These are phyloP conservation scores for Anas platyrhynchos DNA, from an alignment of 2,113 vertebrate genomes.

Conservation along the genomic window DNA sequence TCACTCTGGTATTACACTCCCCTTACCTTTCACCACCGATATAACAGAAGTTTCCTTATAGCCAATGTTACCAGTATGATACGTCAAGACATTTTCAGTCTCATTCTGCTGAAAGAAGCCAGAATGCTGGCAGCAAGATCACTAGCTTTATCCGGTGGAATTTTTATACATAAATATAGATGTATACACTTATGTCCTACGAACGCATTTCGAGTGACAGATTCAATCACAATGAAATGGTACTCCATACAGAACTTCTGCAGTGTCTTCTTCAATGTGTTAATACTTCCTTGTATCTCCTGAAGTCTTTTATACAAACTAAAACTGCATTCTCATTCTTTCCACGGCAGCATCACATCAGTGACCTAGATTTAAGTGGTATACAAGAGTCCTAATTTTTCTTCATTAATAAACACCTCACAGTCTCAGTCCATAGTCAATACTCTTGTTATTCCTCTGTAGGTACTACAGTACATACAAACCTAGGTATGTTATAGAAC, in stretches of 20 bases:
- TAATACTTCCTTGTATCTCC: background rate
- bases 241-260: background rate
- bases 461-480: background rate
- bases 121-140: background rate
- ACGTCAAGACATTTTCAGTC: background rate
- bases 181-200: rapidly evolving
- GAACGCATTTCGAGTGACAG: background rate
- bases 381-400: background rate
- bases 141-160: background rate
- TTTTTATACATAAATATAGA: background rate
- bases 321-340: background rate
- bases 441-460: background rate
- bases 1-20: background rate
- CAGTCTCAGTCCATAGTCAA: background rate
- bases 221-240: rapidly evolving
- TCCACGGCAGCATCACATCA: background rate
- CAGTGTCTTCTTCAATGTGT: background rate
- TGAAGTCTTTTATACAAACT: background rate
- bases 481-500: background rate
- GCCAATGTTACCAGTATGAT: background rate
- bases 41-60: background rate
- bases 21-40: background rate
- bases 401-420: background rate
- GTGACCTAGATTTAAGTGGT: background rate
- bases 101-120: background rate